Evolutionary conservation across 2,113 vertebrate genomes (phyloP), one percentile per base, ranked within the genome.

Genomic region (Stegostoma tigrinum): DNA sequence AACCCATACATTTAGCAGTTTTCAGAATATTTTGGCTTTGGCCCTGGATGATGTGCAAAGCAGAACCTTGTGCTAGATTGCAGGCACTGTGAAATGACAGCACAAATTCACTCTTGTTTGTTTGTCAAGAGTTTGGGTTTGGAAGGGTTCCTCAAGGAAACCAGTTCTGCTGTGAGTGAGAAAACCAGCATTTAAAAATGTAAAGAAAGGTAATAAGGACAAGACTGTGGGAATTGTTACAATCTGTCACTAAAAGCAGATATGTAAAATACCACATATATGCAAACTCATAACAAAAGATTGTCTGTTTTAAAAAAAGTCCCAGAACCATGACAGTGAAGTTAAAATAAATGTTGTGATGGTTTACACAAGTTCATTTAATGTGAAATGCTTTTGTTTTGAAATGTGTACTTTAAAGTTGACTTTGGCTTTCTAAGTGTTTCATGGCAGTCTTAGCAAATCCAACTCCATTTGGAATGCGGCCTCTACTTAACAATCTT

Each of bases 361-460:
- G 42, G 67, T 94, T 94, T 70, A 5, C 3, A 48, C 66, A 94
- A 48, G n/a, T 21, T 70, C 38, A 94, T 94, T 94, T 70, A 14
- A 23, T 70, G 10, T 45, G 27, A 27, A 75, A 30, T 17, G 27
- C 55, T 23, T 61, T 83, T 83, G 42, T 80, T 42, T 83, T 45
- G 10, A 48, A 95, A 34, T 27, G 68, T 12, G 8, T 19, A 70
- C 12, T 72, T 95, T 72, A 72, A 72, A 75, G 68, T 52, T 95
- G 66, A 10, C 38, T 70, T 72, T 48, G 67, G 12, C 68, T 75
- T 48, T 52, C 30, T 72, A 52, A 72, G 52, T 17, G 48, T 52
- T 95, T 30, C 42, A 72, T 30, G 66, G 55, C 89, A 72, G 52
- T 95, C 94, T 72, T 45, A 95, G 94, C 67, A 45, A 94, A 94